Evolutionary conservation across 2,797 vertebrate genomes (phyloP), one percentile per base, ranked within the genome.

Genomic region (Siniperca scherzeri): DNA sequence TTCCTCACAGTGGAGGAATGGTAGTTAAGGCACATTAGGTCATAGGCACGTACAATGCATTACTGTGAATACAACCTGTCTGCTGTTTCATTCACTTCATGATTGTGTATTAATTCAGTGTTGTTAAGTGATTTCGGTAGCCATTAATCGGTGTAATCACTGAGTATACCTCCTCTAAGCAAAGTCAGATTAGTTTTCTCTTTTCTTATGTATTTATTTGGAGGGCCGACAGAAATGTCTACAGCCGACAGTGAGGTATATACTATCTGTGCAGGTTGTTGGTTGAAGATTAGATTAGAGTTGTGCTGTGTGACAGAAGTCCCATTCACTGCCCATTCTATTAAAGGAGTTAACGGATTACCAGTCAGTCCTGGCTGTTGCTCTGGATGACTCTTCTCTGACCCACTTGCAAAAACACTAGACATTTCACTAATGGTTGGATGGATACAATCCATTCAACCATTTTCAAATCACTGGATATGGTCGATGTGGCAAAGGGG

Each of bases 11-110:
- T 87, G 73, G 90, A 92, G 83, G 84, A 90, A 84, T 92, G 88
- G 88, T 91, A 90, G 91, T 95, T 92, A 92, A 93, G 83, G 81
- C 80, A 85, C 91, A 91, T 92, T 91, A 91, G 87, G 89, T 91
- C 87, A 90, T 75, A 82, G 75, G 71, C 87, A 87, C 56, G 70
- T 87, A 83, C 86, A 81, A 42, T 21, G 77, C 86, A 72, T 83
- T 78, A 73, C 77, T 84, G 71, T 87, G 87, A 90, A 88, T 82
- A 87, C 84, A 90, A 90, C 81, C 85, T 85, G 87, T 70, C 85
- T 79, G 69, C 73, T 89, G 82, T 86, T 87, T 85, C 74, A 55
- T 86, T 87, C 72, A 30, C 79, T 70, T 77, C 60, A 22, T 78
- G 48, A 81, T 82, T 67, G 69, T 82, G 70, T 78, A 81, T 89